Evolutionary conservation across 2,797 vertebrate species (phyloP).

Genomic region (Luscinia megarhynchos): DNA sequence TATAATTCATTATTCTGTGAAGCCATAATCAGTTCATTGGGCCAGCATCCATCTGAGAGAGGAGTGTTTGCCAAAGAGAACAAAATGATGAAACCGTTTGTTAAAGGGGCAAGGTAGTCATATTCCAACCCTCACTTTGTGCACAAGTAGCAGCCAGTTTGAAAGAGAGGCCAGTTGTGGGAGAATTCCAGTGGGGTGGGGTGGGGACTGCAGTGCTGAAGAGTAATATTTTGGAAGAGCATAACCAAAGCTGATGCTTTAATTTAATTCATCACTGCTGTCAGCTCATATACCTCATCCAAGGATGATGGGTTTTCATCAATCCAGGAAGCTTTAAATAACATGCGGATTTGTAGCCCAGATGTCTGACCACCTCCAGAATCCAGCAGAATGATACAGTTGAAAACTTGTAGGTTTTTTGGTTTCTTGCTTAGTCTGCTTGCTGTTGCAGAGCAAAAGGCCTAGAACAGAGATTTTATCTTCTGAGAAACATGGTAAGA

Average conservation of each 20-base stretch:
- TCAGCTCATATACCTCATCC: neutral
- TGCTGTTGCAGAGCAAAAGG: neutral
- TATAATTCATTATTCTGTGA: slow-evolving; percentile 2
- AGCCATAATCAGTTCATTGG: neutral
- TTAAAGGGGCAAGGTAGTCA: neutral
- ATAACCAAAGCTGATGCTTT: neutral
- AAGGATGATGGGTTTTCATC: neutral
- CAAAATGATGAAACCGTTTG: neutral
- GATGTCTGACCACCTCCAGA: neutral
- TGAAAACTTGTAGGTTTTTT: neutral
- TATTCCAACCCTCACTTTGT: neutral
- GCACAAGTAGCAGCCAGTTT: neutral
- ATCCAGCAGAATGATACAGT: neutral
- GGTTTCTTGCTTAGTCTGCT: neutral
- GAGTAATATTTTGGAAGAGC: neutral
- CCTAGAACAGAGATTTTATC: neutral
- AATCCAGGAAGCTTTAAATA: neutral
- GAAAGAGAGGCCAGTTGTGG: neutral
- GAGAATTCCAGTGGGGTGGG: neutral
- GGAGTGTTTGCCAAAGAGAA: neutral
- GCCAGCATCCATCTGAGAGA: neutral
- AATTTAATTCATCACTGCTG: neutral
- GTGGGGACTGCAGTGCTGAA: neutral
- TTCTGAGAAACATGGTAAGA: neutral
- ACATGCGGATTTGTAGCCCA: neutral